Conservation (phyloP, 2,113 vertebrate genomes). For the Lepus europaeus region DNA sequence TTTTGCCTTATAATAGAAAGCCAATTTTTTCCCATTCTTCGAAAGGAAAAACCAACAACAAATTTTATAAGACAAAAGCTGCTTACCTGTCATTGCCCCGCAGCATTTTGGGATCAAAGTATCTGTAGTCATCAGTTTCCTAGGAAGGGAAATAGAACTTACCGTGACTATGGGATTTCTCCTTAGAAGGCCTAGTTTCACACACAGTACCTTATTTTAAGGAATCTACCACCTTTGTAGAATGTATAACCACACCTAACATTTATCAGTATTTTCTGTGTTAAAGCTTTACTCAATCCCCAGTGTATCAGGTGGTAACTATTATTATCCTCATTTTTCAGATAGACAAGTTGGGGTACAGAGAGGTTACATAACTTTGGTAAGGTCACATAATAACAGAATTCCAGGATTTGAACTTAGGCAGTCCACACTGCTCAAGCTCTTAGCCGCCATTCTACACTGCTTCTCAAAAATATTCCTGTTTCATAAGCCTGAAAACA, state of each 20-base stretch:
- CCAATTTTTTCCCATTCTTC: constrained; percentile 29
- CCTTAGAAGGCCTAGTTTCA: not conserved
- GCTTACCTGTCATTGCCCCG: constrained; percentile 96
- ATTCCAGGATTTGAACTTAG: not conserved
- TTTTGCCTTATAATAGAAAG: constrained; percentile 49
- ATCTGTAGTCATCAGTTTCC: constrained; percentile 99
- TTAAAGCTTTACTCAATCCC: not conserved
- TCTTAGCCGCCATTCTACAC: not conserved
- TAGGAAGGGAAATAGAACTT: constrained; percentile 80
- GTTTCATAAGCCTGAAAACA: constrained; percentile 2
- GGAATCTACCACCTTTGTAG: not conserved
- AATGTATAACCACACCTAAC: not conserved
- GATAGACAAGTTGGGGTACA: not conserved
- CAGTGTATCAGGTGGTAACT: not conserved
- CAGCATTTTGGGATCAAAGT: constrained; percentile 99
- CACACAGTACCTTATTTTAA: constrained; percentile 43
- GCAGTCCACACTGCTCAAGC: not conserved
- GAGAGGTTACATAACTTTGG: not conserved
- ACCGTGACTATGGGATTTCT: constrained; percentile 40
- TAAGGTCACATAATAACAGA: not conserved
- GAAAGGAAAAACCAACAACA: constrained; percentile 47
- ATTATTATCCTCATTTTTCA: constrained; percentile 27
- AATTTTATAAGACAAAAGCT: not conserved
- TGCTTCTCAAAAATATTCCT: constrained; percentile 22
- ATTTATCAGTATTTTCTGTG: not conserved